Evolutionary conservation across 2,888 invertebrate species (phyloP), one percentile per base, ranked within the genome.

Genomic region (Psylliodes chrysocephalus): DNA sequence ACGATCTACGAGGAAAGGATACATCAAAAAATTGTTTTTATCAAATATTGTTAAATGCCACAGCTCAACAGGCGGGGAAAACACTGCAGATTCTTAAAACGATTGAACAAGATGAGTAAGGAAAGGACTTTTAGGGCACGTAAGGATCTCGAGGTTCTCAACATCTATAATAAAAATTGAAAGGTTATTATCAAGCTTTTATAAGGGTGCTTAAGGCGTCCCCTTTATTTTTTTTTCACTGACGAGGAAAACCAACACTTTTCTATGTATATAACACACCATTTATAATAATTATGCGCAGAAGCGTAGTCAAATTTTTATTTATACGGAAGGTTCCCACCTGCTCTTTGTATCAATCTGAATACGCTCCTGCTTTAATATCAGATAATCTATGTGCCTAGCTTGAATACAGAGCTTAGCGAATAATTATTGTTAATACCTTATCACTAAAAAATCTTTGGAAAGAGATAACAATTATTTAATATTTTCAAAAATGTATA

Each of bases 391-490:
- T 75, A 75, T 71, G 76, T 75, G 75, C 75, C 75, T 78, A 79
- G 79, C 78, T 60, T 76, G 70, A 71, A 73, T 79, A 78, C 75
- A 77, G 78, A 77, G 77, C 79, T 75, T 76, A 79, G 79, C 79
- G 75, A 76, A 73, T 69, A 70, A 73, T 73, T 74, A 75, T 75
- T 74, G 71, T 75, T 76, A 79, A 76, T 77, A 79, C 73, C 79
- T 79, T 81, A 80, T 73, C 77, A 79, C 80, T 81, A 81, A 81
- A 79, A 82, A 82, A 82, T 82, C 82, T 82, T 82, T 82, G 82
- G 82, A 82, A 82, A 82, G 79, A 82, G 81, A 81, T 82, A 82
- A 82, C 82, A 82, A 81, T 76, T 79, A 79, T 78, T 56, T 80
- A 81, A 77, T 79, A 79, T 71, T 79, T 72, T 79, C 77, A 81